Evolutionary conservation across 2,797 vertebrate species (phyloP).

Genomic region (Danio albolineatus): DNA sequence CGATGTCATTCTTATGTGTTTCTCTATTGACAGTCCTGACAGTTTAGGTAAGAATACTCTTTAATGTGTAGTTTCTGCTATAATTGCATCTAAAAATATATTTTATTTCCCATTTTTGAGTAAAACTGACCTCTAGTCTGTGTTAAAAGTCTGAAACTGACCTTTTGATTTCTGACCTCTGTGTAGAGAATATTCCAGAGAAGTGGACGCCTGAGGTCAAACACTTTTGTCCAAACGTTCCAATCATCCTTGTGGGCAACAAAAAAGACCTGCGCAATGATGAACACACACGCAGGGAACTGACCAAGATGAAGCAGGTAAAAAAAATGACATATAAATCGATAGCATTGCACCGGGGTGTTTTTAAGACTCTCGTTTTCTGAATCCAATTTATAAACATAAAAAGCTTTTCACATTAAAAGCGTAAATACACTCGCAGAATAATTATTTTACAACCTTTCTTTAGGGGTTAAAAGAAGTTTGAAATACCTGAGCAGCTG

Average conservation of each 20-base stretch:
- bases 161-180: slow-evolving; percentile 22
- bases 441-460: too few species aligned
- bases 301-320: slow-evolving; percentile 99
- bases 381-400: too few species aligned
- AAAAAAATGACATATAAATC: neutral
- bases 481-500: too few species aligned
- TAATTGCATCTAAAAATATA: neutral
- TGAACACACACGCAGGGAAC: slow-evolving; percentile 95
- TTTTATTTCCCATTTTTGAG: neutral
- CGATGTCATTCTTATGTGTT: slow-evolving; percentile 99
- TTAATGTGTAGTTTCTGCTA: neutral
- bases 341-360: too few species aligned
- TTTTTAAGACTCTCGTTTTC: too few species aligned
- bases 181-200: slow-evolving; percentile 98
- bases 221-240: slow-evolving; percentile 98
- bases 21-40: slow-evolving; percentile 99
- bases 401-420: too few species aligned
- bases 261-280: slow-evolving; percentile 98
- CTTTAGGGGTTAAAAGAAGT: too few species aligned
- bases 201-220: slow-evolving; percentile 99
- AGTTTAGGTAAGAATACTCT: slow-evolving; percentile 87
- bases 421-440: too few species aligned
- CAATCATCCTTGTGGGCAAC: slow-evolving; percentile 98
- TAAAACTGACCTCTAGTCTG: neutral
- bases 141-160: slow-evolving; percentile 19